A percentile compares a stretch with the other conserved stretches of the same genome.
These are phyloP conservation scores for Pomatostomus ruficeps DNA, from an alignment of 2,113 vertebrate species.

Conservation along the genomic window DNA sequence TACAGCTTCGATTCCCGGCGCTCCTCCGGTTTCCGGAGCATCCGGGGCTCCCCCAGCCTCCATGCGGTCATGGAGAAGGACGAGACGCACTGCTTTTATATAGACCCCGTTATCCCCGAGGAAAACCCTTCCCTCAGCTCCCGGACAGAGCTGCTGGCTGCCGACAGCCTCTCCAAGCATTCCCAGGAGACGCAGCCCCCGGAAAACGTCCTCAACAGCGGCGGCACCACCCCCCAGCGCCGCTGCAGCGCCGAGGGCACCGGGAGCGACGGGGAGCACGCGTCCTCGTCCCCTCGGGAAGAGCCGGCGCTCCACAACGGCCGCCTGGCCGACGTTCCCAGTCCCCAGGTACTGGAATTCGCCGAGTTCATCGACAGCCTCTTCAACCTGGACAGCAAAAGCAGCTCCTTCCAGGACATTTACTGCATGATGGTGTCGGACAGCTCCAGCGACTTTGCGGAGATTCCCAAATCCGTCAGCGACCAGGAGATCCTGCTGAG, in stretches of 20 bases:
- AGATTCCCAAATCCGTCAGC: slow-evolving; percentile 77
- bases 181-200: slow-evolving; percentile 80
- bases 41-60: slow-evolving; percentile 92
- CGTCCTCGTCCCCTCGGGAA: slow-evolving; percentile 56
- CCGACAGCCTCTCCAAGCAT: slow-evolving; percentile 87
- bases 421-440: slow-evolving; percentile 86
- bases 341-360: slow-evolving; percentile 95
- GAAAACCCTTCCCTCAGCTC: slow-evolving; percentile 97
- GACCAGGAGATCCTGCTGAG: slow-evolving; percentile 89
- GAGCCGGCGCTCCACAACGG: slow-evolving; percentile 82
- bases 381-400: slow-evolving; percentile 92
- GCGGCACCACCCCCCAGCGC: slow-evolving; percentile 69
- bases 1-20: slow-evolving; percentile 96
- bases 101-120: slow-evolving; percentile 91
- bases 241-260: slow-evolving; percentile 57
- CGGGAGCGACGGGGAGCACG: slow-evolving; percentile 23
- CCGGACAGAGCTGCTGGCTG: slow-evolving; percentile 90
- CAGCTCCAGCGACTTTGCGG: slow-evolving; percentile 75
- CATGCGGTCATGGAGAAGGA: slow-evolving; percentile 85
- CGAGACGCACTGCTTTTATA: slow-evolving; percentile 83
- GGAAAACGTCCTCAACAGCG: slow-evolving; percentile 63
- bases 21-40: slow-evolving; percentile 88
- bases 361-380: slow-evolving; percentile 97
- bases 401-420: slow-evolving; percentile 90
- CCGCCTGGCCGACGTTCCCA: slow-evolving; percentile 81